A percentile compares a stretch with the other conserved stretches of the same genome.
Conservation (phyloP, 2,888 invertebrate genomes). For the Sceliomorpha sp. region DNA sequence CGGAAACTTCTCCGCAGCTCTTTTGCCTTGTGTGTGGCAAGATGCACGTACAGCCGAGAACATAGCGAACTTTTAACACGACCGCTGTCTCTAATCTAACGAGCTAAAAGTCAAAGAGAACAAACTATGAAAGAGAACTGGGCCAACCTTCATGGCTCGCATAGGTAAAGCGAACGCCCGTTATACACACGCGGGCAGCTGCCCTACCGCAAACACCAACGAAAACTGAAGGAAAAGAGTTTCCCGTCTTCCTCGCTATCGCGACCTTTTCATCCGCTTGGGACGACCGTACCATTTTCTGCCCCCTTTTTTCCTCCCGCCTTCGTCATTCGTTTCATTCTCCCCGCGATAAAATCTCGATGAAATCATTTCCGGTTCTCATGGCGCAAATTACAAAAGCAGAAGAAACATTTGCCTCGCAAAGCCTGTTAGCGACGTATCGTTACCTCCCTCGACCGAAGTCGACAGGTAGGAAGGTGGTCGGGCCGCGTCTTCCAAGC, state of each 20-base stretch:
- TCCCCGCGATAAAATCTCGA: neutral
- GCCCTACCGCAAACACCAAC: neutral
- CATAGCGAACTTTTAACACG: constrained; percentile 2
- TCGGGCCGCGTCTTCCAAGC: neutral
- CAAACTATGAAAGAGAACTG: constrained; percentile 2
- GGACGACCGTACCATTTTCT: neutral
- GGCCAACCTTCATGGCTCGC: constrained; percentile 1
- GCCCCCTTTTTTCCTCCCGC: neutral
- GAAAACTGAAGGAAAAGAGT: constrained; percentile 4
- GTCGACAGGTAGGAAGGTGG: constrained; percentile 1
- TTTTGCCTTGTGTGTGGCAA: too few relatives aligned
- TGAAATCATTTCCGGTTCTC: neutral
- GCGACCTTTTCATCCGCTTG: neutral
- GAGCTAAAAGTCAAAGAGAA: constrained; percentile 2
- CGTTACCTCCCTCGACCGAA: neutral
- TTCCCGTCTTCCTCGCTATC: neutral
- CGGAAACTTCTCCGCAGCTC: neutral
- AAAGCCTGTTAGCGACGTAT: constrained; percentile 3
- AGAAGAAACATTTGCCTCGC: neutral
- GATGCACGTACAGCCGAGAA: neutral
- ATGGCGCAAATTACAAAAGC: constrained; percentile 2
- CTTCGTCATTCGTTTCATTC: too few relatives aligned
- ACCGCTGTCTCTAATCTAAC: neutral
- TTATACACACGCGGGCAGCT: neutral
- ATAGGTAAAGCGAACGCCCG: neutral